These are phyloP conservation scores for Leptopilina syphax DNA, from an alignment of 2,888 invertebrate genomes.

Conservation along the genomic window DNA sequence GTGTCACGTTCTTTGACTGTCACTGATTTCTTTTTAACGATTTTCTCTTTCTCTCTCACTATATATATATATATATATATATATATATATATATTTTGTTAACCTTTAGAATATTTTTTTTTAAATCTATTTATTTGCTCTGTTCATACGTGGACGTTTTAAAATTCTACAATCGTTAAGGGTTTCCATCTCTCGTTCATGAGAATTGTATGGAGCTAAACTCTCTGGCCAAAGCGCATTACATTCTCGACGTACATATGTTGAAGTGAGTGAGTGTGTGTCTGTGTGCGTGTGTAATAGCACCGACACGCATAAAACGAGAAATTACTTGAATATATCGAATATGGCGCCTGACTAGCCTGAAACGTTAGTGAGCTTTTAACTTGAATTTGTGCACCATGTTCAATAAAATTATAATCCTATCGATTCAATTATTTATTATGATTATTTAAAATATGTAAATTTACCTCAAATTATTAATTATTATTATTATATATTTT, in stretches of 20 bases:
- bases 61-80: no score
- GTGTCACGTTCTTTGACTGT: no score
- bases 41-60: no score
- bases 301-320: constrained; percentile 28
- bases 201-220: neutral
- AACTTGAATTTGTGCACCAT: no score
- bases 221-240: neutral
- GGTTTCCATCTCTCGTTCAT: constrained; percentile 10
- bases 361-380: neutral
- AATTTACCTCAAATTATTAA: no score
- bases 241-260: neutral
- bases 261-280: neutral
- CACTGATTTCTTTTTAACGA: no score
- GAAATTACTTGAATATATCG: constrained; percentile 33
- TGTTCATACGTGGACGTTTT: constrained; percentile 11
- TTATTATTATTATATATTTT: no score
- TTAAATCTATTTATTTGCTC: constrained; percentile 17
- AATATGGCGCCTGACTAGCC: constrained; percentile 6
- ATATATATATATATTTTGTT: no score
- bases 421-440: no score
- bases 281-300: neutral
- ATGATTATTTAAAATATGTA: no score
- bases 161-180: constrained; percentile 25
- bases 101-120: constrained; percentile 7
- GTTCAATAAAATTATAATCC: no score